A percentile compares a stretch with the other conserved stretches of the same genome.
These are phyloP conservation scores for Drosophila vallismaia DNA, from an alignment of 2,888 invertebrate species.

Conservation along the genomic window DNA sequence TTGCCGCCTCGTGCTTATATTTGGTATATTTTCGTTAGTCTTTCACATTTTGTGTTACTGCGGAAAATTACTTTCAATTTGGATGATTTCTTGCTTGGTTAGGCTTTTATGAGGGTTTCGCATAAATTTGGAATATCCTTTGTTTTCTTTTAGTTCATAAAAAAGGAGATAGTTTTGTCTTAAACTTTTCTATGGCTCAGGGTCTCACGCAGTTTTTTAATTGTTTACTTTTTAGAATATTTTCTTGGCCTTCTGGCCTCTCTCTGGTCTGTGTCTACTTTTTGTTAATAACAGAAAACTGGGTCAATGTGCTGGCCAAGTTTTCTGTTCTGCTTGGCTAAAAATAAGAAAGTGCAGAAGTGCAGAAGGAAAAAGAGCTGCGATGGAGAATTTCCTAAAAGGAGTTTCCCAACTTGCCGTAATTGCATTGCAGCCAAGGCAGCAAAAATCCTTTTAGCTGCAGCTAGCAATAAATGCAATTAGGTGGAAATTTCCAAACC, in stretches of 20 bases:
- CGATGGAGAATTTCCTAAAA: constrained; percentile 11
- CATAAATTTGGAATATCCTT: constrained; percentile 13
- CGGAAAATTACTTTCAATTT: constrained; percentile 75
- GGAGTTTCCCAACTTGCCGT: constrained; percentile 22
- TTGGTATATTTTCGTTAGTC: constrained; percentile 5
- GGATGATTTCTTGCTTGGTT: constrained; percentile 58
- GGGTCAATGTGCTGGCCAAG: constrained; percentile 38
- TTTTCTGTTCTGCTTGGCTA: constrained; percentile 3
- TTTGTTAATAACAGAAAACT: constrained; percentile 17
- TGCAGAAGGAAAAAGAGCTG: too few relatives aligned
- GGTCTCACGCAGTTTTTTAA: background rate
- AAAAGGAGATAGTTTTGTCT: background rate
- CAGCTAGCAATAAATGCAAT: constrained; percentile 59
- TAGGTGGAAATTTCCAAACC: constrained; percentile 35
- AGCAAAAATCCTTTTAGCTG: constrained; percentile 37
- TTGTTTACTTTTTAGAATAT: constrained; percentile 25
- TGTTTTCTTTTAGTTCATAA: background rate
- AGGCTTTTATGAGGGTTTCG: constrained; percentile 59
- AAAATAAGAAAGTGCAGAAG: constrained; percentile 2
- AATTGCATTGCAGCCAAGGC: constrained; percentile 36
- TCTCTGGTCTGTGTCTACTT: constrained; percentile 3
- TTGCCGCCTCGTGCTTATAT: constrained; percentile 31
- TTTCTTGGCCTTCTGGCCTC: constrained; percentile 21
- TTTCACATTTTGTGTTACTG: constrained; percentile 9
- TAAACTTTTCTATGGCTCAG: too few relatives aligned